These are phyloP conservation scores for Apis florea DNA, from an alignment of 1,140 invertebrate species.

Conservation along the genomic window DNA sequence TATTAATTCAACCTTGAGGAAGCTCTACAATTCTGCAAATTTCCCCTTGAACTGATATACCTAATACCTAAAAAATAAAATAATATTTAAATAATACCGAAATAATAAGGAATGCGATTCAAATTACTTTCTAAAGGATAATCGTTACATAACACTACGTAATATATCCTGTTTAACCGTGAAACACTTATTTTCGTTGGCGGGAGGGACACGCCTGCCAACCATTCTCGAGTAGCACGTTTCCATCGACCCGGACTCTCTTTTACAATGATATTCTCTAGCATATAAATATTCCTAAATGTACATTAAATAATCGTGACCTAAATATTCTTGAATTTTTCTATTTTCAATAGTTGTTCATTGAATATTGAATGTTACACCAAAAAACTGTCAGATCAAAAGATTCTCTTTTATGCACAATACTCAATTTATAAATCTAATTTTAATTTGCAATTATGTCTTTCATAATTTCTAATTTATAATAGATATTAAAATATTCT, in stretches of 20 bases:
- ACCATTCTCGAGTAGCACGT: constrained; percentile 10
- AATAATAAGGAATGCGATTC: background rate
- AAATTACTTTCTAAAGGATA: background rate
- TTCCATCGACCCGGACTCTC: constrained; percentile 44
- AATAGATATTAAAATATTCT: background rate
- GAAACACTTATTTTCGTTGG: constrained; percentile 35
- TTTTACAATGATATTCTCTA: constrained; percentile 27
- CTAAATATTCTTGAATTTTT: constrained; percentile 43
- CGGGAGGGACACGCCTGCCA: constrained; percentile 28
- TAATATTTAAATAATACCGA: no score
- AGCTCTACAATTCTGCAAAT: background rate
- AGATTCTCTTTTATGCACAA: background rate
- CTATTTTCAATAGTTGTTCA: background rate
- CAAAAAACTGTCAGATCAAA: background rate
- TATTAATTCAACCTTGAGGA: background rate
- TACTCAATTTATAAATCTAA: no score
- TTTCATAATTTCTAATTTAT: background rate
- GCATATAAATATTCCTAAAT: constrained; percentile 12
- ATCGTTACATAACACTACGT: constrained; percentile 33
- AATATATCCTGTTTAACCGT: constrained; percentile 24
- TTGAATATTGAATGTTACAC: background rate
- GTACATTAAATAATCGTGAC: constrained; percentile 56
- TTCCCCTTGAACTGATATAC: background rate
- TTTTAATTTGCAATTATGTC: no score
- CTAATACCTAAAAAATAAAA: no score